A percentile compares a stretch with the other conserved stretches of the same genome.
Conservation (phyloP, 2,113 vertebrate species). For the Tetrao urogallus region DNA sequence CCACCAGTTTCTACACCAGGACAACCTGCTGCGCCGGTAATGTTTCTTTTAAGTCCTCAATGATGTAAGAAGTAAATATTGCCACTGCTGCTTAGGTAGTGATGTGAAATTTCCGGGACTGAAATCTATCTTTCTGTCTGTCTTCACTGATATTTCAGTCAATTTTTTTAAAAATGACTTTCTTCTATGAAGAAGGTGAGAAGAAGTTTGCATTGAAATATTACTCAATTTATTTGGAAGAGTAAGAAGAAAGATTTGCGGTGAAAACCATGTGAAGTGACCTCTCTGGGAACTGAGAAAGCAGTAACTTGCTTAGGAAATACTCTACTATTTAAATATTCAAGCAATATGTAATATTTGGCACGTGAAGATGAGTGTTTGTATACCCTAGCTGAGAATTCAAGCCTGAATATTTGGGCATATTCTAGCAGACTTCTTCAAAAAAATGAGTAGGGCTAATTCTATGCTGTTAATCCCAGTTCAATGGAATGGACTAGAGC, state of each 20-base stretch:
- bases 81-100: not conserved
- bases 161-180: not conserved
- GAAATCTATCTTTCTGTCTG: not conserved
- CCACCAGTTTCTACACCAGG: constrained; percentile 88
- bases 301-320: not conserved
- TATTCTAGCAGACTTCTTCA: not conserved
- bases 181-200: not conserved
- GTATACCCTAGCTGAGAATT: not conserved
- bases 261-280: not conserved
- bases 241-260: not conserved
- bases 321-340: not conserved
- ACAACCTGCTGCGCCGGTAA: constrained; percentile 85
- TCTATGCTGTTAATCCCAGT: not conserved
- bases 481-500: not conserved
- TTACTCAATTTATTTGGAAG: not conserved
- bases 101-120: not conserved
- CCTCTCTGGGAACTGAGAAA: not conserved
- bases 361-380: not conserved
- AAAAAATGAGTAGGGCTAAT: not conserved
- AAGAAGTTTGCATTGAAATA: not conserved
- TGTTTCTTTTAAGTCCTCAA: not conserved
- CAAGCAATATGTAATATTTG: not conserved
- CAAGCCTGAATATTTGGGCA: not conserved
- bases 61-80: not conserved
- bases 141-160: not conserved